Base-by-base conservation (phyloP, 92 coral and sea anemone genomes). In the Epizoanthus rinbou region DNA sequence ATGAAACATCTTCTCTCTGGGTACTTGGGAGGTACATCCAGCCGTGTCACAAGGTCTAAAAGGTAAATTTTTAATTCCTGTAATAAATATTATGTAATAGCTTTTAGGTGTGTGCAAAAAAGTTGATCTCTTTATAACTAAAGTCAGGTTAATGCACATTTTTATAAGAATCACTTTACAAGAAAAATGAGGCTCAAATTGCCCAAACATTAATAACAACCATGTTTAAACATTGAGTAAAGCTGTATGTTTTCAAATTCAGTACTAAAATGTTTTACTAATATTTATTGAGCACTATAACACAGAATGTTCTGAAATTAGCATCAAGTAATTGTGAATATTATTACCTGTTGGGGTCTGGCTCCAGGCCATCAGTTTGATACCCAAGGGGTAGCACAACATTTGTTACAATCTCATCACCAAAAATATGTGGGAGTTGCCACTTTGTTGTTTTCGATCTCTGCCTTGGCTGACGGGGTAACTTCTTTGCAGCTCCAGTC, bases 361-460 rank as follows among this genome's bases (percentile, higher is more conserved):
- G 79, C 28, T 73, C 79, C 43, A 13, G 28, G 13, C 79, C 79
- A 53, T 54, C 64, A 52, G 54, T 62, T 73, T 73, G 79, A 50
- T 73, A 73, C 54, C 43, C 79, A 73, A 73, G 79, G 45, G 64
- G 76, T 45, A 83, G 76, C 43, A 87, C 65, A 31, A 25, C 73
- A 4, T 54, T 67, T 35, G 80, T 83, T 5, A 76, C 75, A 24
- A 33, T 13, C 24, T 78, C 85, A 9, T 37, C 35, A 6, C 80
- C 75, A 78, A 83, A 83, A 35, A 83, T 17, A 13, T 57, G 62
- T 35, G 90, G 87, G 28, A 87, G 33, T 54, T 31, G 47, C 57
- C 83, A 86, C 64, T 57, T 75, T 41, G 22, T 24, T 22, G 56
- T 41, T 62, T 62, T 62, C 35, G 18, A 21, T 73, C 64, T 13